A percentile compares a stretch with the other conserved stretches of the same genome.
phyloP scores from a whole-genome alignment of 2,797 vertebrate species.

The Rhynchonycteris naso region DNA sequence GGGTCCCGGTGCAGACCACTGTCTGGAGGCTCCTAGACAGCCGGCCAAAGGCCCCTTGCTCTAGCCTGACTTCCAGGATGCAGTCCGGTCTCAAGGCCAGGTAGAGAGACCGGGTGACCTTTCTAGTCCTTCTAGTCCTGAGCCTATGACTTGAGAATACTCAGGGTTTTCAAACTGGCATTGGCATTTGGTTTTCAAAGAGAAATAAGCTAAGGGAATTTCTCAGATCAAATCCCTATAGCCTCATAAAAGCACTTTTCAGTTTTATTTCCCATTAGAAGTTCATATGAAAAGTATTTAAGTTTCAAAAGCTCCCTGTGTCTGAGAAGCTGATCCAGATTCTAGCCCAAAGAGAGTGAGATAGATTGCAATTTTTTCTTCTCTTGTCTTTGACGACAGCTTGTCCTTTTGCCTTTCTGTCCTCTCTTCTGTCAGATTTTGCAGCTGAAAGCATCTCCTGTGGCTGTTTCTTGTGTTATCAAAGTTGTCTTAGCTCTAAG shows the following conservation, averaged over 20 bases:
- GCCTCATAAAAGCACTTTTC: slow-evolving; percentile 58
- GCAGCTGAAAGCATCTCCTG: neutral
- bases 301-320: slow-evolving; percentile 47
- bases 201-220: slow-evolving; percentile 30
- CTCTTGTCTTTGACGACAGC: slow-evolving; percentile 16
- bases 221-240: slow-evolving; percentile 63
- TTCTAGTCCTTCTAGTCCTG: slow-evolving; percentile 40
- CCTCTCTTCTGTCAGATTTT: slow-evolving; percentile 2
- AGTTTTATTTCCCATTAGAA: slow-evolving; percentile 61
- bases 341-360: slow-evolving; percentile 41
- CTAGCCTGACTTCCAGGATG: neutral
- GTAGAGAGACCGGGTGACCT: slow-evolving; percentile 14
- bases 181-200: slow-evolving; percentile 70
- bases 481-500: neutral
- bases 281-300: slow-evolving; percentile 53
- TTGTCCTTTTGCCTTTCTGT: slow-evolving; percentile 26
- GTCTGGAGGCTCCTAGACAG: neutral
- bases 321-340: slow-evolving; percentile 45
- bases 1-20: neutral
- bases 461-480: neutral
- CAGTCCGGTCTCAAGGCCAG: neutral
- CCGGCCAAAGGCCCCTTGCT: neutral
- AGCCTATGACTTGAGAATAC: slow-evolving; percentile 49
- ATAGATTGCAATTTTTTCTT: neutral
- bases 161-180: neutral